phyloP scores from a whole-genome alignment of 2,113 vertebrate species.

The Cebus imitator region DNA sequence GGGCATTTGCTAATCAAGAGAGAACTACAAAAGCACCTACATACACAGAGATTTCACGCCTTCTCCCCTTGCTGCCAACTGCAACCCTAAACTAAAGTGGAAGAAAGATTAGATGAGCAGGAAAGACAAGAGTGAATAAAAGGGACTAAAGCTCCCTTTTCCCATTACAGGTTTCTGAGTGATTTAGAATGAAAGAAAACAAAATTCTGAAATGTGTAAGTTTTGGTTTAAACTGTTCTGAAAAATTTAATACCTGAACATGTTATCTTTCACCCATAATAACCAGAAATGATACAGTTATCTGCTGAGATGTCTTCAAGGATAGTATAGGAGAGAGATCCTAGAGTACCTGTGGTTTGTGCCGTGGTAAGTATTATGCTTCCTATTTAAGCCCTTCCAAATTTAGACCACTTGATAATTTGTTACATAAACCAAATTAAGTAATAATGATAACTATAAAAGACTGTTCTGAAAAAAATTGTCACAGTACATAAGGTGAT shows the following conservation, averaged over 20 bases:
- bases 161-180: neutral
- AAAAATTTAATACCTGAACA: neutral
- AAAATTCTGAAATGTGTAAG: neutral
- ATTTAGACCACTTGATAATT: neutral
- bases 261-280: neutral
- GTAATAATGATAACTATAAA: neutral
- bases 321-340: neutral
- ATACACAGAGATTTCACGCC: neutral
- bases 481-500: neutral
- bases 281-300: neutral
- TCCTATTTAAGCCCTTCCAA: neutral
- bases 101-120: neutral
- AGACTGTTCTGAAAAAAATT: neutral
- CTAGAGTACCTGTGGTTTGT: neutral
- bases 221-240: neutral
- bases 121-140: neutral
- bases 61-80: neutral
- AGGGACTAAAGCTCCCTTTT: neutral
- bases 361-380: neutral
- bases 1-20: neutral
- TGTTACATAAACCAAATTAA: neutral
- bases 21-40: neutral
- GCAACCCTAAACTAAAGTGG: neutral
- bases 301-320: neutral
- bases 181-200: neutral